Evolutionary conservation across 2,888 invertebrate genomes (phyloP).

Genomic region (Caenorhabditis sp.): DNA sequence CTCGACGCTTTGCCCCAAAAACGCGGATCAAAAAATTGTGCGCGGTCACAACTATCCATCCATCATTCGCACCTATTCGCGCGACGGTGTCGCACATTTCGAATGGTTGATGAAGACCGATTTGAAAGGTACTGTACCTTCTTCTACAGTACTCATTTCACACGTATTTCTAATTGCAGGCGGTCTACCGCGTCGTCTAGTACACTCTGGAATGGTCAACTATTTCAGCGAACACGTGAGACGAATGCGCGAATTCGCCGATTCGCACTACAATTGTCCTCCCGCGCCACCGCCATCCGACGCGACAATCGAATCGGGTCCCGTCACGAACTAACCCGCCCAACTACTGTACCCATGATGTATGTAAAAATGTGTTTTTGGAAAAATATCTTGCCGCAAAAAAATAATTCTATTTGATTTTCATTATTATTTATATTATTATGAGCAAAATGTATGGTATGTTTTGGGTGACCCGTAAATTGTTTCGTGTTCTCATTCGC

Average conservation of each 20-base stretch:
- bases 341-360: too few relatives aligned
- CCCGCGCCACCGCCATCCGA: not conserved
- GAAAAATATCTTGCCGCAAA: too few relatives aligned
- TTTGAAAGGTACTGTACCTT: slow-evolving; percentile 21
- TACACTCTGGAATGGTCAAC: slow-evolving; percentile 46
- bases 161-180: too few relatives aligned
- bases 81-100: slow-evolving; percentile 19
- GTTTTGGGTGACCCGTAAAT: not conserved
- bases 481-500: not conserved
- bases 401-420: too few relatives aligned
- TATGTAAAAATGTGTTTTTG: too few relatives aligned
- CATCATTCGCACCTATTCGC: slow-evolving; percentile 31
- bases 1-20: slow-evolving; percentile 38
- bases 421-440: too few relatives aligned
- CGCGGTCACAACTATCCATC: slow-evolving; percentile 50
- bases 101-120: slow-evolving; percentile 57
- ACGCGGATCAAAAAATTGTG: slow-evolving; percentile 39
- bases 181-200: slow-evolving; percentile 44
- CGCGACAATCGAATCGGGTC: not conserved
- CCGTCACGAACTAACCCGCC: too few relatives aligned
- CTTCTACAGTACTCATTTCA: not conserved
- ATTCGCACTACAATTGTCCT: slow-evolving; percentile 33
- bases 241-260: slow-evolving; percentile 36
- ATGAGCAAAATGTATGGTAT: not conserved
- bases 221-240: slow-evolving; percentile 42